These are phyloP conservation scores for Bombus pyrosoma DNA, from an alignment of 1,140 invertebrate genomes.

Conservation along the genomic window DNA sequence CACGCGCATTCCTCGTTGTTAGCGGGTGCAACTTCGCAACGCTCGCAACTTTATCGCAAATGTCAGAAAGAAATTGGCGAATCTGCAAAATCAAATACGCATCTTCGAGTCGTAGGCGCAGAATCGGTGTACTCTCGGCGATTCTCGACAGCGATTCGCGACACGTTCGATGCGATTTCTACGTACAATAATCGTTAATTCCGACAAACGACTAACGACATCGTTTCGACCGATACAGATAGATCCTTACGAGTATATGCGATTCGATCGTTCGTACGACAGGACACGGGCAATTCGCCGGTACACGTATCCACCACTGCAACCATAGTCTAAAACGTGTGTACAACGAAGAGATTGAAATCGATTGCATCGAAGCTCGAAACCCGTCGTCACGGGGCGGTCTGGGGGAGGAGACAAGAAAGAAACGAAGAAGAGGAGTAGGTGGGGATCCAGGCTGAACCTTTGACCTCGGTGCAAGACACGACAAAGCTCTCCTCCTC, in stretches of 20 bases:
- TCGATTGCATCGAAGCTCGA: background rate
- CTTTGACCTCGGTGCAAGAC: slow-evolving; percentile 68
- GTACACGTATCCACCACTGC: background rate
- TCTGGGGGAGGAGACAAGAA: background rate
- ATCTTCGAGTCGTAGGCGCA: background rate
- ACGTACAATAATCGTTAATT: background rate
- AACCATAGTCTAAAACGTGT: background rate
- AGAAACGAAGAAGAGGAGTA: slow-evolving; percentile 8
- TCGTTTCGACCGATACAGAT: too few relatives aligned
- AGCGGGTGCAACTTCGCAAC: slow-evolving; percentile 35
- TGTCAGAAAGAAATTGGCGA: background rate
- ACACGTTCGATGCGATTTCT: background rate
- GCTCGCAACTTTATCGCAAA: slow-evolving; percentile 41
- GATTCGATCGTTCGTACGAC: background rate
- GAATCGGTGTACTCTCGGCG: too few relatives aligned
- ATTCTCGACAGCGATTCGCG: background rate
- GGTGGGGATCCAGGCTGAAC: slow-evolving; percentile 46
- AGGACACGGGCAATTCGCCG: too few relatives aligned
- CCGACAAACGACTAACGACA: too few relatives aligned
- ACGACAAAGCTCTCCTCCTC: slow-evolving; percentile 65
- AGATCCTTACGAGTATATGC: background rate
- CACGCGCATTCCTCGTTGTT: slow-evolving; percentile 71
- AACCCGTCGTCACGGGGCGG: slow-evolving; percentile 25
- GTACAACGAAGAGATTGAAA: slow-evolving; percentile 18
- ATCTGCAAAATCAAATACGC: background rate